These are phyloP conservation scores for Drosophila repleta DNA, from an alignment of 1,140 invertebrate genomes.

Conservation along the genomic window DNA sequence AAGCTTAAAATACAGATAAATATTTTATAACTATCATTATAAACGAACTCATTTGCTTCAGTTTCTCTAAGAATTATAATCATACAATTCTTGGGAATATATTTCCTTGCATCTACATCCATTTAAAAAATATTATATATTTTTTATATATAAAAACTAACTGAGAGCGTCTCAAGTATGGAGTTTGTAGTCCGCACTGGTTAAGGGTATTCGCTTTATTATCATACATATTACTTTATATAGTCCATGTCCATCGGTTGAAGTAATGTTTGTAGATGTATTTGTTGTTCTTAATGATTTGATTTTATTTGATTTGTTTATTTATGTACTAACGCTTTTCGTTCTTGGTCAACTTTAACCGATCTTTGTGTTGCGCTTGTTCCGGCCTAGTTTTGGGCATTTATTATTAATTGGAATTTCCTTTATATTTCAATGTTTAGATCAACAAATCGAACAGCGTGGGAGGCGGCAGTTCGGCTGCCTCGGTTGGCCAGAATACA, in stretches of 20 bases:
- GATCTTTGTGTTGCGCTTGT: constrained; percentile 41
- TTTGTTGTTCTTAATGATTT: constrained; percentile 29
- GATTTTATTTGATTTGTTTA: constrained; percentile 24
- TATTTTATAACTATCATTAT: too few relatives aligned
- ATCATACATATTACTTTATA: not conserved
- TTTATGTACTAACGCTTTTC: constrained; percentile 55
- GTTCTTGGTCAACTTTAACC: constrained; percentile 36
- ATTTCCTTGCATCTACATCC: not conserved
- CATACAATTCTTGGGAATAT: not conserved
- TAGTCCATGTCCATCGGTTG: constrained; percentile 14
- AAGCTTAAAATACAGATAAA: too few relatives aligned
- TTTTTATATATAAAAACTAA: not conserved
- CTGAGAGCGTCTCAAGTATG: not conserved
- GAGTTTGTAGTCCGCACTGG: constrained; percentile 26
- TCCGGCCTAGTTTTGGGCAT: constrained; percentile 1
- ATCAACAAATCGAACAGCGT: constrained; percentile 49
- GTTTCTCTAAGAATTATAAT: too few relatives aligned
- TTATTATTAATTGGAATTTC: constrained; percentile 11
- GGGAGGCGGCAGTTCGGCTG: constrained; percentile 32
- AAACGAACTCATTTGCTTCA: too few relatives aligned
- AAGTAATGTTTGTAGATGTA: constrained; percentile 31
- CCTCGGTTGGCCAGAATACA: constrained; percentile 68
- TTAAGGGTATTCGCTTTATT: constrained; percentile 32
- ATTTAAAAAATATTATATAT: too few relatives aligned
- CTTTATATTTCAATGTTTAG: constrained; percentile 37